These are phyloP conservation scores for Cephus runcator DNA, from an alignment of 2,888 invertebrate species.

Conservation along the genomic window DNA sequence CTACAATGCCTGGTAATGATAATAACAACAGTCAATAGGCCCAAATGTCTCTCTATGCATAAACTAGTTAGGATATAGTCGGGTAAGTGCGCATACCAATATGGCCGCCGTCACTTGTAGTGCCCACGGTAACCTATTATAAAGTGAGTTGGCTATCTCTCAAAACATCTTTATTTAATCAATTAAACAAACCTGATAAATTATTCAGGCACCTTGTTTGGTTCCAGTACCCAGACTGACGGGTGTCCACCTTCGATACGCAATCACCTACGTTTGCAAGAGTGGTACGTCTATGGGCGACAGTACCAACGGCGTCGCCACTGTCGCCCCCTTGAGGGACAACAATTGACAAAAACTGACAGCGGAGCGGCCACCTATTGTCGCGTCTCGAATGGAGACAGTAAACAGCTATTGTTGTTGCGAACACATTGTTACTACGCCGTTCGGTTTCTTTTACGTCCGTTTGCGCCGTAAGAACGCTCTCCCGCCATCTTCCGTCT, in stretches of 20 bases:
- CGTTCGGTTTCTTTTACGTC: constrained; percentile 16
- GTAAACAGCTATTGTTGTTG: constrained; percentile 59
- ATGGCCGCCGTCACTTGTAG: too few species aligned
- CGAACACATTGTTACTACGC: constrained; percentile 34
- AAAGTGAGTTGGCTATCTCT: constrained; percentile 1
- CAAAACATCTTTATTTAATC: constrained; percentile 39
- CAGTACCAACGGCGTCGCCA: constrained; percentile 6
- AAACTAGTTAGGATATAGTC: too few species aligned
- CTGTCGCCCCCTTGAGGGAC: constrained; percentile 32
- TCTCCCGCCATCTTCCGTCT: too few species aligned
- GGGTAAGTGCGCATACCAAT: too few species aligned
- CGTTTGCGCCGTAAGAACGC: too few species aligned
- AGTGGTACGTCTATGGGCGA: constrained; percentile 9
- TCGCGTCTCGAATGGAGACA: constrained; percentile 56
- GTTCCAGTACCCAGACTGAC: constrained; percentile 16
- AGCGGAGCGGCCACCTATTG: constrained; percentile 55
- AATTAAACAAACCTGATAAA: constrained; percentile 59
- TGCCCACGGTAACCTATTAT: too few species aligned
- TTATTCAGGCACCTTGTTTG: constrained; percentile 42
- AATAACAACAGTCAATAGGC: too few species aligned
- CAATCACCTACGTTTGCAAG: background rate
- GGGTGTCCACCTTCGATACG: background rate
- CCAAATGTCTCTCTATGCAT: too few species aligned
- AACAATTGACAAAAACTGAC: constrained; percentile 61
- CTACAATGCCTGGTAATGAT: too few species aligned